phyloP scores from a whole-genome alignment of 37 sponge, comb jelly and placozoan genomes.

The Diacarnus erythraeanus region DNA sequence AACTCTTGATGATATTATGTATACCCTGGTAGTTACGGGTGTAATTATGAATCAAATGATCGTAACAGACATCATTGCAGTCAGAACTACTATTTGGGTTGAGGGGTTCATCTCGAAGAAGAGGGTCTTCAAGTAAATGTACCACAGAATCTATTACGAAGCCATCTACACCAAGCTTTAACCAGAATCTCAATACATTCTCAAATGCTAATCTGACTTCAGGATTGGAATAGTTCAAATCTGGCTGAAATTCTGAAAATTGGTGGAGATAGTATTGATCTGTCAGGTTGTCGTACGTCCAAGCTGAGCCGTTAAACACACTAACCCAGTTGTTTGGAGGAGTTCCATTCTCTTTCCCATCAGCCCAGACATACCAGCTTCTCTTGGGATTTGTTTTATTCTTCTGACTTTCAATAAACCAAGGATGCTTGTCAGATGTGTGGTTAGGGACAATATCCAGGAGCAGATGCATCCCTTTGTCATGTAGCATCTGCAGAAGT shows the following conservation, averaged over 20 bases:
- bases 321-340: slow-evolving; percentile 91
- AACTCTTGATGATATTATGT: slow-evolving; percentile 57
- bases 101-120: slow-evolving; percentile 53
- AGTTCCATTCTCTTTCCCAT: slow-evolving; percentile 25
- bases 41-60: slow-evolving; percentile 50
- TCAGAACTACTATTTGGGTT: slow-evolving; percentile 21
- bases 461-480: slow-evolving; percentile 57
- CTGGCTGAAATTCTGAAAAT: slow-evolving; percentile 81
- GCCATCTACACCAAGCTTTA: slow-evolving; percentile 84
- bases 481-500: slow-evolving; percentile 55
- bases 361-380: slow-evolving; percentile 88
- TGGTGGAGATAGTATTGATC: slow-evolving; percentile 86
- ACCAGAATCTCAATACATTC: slow-evolving; percentile 78
- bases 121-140: slow-evolving; percentile 72
- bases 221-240: slow-evolving; percentile 79
- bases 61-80: slow-evolving; percentile 21
- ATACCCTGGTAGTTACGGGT: slow-evolving; percentile 65
- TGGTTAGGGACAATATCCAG: slow-evolving; percentile 93
- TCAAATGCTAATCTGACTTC: slow-evolving; percentile 66
- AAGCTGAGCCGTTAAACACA: slow-evolving; percentile 81
- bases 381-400: slow-evolving; percentile 56
- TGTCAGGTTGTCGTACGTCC: slow-evolving; percentile 64
- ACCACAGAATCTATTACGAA: slow-evolving; percentile 81
- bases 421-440: slow-evolving; percentile 80
- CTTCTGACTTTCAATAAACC: slow-evolving; percentile 77